phyloP scores from a whole-genome alignment of 53 echinoderm and acorn worm genomes.

The Actinopyga echinites region DNA sequence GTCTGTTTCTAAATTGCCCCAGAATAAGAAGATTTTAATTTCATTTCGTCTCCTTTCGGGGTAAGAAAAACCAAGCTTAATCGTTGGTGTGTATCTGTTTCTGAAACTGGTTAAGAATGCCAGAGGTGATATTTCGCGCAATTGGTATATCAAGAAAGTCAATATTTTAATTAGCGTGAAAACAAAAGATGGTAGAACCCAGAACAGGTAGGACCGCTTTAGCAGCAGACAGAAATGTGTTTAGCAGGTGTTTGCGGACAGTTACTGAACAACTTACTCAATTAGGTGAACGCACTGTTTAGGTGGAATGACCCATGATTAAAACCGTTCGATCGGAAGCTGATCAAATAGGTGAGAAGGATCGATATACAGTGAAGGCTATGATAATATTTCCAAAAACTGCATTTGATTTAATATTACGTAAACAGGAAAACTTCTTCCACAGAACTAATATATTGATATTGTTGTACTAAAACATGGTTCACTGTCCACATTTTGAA shows the following conservation, averaged over 20 bases:
- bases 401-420: too few species aligned
- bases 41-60: slow-evolving; percentile 9
- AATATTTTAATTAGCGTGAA: slow-evolving; percentile 50
- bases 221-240: slow-evolving; percentile 21
- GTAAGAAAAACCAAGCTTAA: slow-evolving; percentile 13
- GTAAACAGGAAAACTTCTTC: too few species aligned
- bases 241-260: slow-evolving; percentile 21
- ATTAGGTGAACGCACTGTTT: slow-evolving; percentile 25
- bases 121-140: slow-evolving; percentile 43
- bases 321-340: too few species aligned
- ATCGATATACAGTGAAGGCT: too few species aligned
- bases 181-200: slow-evolving; percentile 15
- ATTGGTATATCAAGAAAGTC: slow-evolving; percentile 44
- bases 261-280: slow-evolving; percentile 15
- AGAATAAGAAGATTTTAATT: slow-evolving; percentile 31
- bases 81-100: slow-evolving; percentile 37
- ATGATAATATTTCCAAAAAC: too few species aligned
- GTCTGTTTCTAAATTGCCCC: not conserved
- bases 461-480: too few species aligned
- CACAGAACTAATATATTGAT: too few species aligned
- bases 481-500: too few species aligned
- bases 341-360: too few species aligned
- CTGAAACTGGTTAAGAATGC: slow-evolving; percentile 15
- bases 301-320: too few species aligned
- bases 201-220: slow-evolving; percentile 8